Evolutionary conservation across 2,888 invertebrate genomes (phyloP), one percentile per base, ranked within the genome.

Genomic region (Drosophila prostipennis): DNA sequence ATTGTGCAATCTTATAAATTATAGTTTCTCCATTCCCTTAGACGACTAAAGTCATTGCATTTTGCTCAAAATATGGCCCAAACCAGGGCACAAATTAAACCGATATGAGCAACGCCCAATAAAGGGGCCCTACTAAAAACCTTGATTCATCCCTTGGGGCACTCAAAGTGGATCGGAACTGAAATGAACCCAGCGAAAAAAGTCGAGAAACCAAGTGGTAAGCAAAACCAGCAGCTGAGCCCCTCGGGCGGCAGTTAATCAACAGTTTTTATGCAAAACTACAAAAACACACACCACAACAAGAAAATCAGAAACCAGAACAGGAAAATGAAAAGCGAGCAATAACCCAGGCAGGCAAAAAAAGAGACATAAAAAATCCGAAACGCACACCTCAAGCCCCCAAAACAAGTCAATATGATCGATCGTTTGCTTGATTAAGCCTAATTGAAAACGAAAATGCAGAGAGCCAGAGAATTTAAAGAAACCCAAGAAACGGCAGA

Each of bases 361-460:
- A 29, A 29, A 11, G n/a, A 65, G 23, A 23, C 6, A 19, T 55
- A 43, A 36, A 48, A 58, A 71, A 70, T 14, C 32, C 69, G 52
- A 85, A 83, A 87, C 85, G 87, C 85, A 87, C 87, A 87, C 82
- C 79, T 84, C 81, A 74, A 84, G 85, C 59, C 74, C 60, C 75
- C 72, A 74, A 79, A 84, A 81, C 82, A 82, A 87, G 82, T 85
- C 88, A 88, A 88, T 88, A 86, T 88, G 89, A 85, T 85, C 87
- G 89, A 85, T 85, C 89, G 87, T 83, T 84, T 83, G 84, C 77
- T 80, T 88, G 84, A 84, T 84, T 88, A 84, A 84, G 88, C 81
- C 87, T 80, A 88, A 84, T 84, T 84, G 89, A 84, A 88, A 84
- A 77, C 89, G 84, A 84, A 88, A 84, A 86, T 88, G 87, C 84